Percentiles rank a stretch among this genome's conserved stretches.
These are phyloP conservation scores for Drosophila pandora DNA, from an alignment of 1,140 invertebrate species.

Conservation along the genomic window DNA sequence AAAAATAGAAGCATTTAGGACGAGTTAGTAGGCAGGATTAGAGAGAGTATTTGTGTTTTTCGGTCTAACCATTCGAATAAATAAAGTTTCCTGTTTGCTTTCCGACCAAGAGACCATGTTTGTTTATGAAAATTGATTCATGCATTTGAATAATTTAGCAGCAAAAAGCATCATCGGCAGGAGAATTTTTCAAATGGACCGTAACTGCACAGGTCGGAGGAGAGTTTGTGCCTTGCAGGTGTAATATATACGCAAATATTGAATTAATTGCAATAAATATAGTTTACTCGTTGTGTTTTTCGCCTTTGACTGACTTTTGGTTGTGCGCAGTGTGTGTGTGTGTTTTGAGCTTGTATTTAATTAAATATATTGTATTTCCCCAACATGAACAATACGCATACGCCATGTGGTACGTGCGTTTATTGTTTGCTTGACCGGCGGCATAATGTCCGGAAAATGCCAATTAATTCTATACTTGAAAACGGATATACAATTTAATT, in stretches of 20 bases:
- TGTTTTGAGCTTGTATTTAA: conserved; percentile 34
- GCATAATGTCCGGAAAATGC: conserved; percentile 16
- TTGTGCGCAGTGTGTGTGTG: conserved; percentile 2
- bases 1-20: background rate
- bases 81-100: conserved; percentile 26
- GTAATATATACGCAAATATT: conserved; percentile 73
- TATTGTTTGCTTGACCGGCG: conserved; percentile 7
- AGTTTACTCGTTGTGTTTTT: conserved; percentile 24
- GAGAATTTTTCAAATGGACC: conserved; percentile 26
- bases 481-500: conserved; percentile 8
- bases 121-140: conserved; percentile 75
- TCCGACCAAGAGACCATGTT: conserved; percentile 37
- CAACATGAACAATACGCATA: conserved; percentile 24
- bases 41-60: conserved; percentile 4
- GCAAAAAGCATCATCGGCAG: conserved; percentile 10
- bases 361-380: conserved; percentile 35
- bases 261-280: conserved; percentile 62
- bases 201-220: conserved; percentile 26
- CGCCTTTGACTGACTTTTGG: conserved; percentile 25
- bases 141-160: conserved; percentile 72
- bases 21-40: background rate
- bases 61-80: conserved; percentile 26
- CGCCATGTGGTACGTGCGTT: conserved; percentile 15
- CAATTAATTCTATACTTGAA: conserved; percentile 18
- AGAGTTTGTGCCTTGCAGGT: conserved; percentile 55